phyloP scores from a whole-genome alignment of 2,113 vertebrate genomes.

The Anolis sagrei region DNA sequence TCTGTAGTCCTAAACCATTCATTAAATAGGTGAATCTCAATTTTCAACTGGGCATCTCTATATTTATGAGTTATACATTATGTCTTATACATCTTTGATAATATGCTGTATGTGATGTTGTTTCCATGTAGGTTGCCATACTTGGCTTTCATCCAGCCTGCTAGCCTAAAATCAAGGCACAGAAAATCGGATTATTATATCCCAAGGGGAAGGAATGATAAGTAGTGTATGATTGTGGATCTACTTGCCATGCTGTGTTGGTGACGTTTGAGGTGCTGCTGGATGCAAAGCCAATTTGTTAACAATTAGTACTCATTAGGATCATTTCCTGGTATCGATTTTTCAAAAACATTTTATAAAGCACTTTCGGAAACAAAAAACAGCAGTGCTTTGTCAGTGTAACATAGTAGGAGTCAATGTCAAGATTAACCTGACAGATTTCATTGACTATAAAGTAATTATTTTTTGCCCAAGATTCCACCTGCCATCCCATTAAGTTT shows the following conservation, averaged over 20 bases:
- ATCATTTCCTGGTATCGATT: conserved; percentile 79
- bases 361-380: conserved; percentile 54
- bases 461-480: conserved; percentile 68
- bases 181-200: conserved; percentile 88
- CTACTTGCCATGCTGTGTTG: conserved; percentile 71
- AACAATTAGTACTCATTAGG: conserved; percentile 90
- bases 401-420: conserved; percentile 59
- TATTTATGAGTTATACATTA: conserved; percentile 44
- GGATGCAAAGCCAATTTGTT: conserved; percentile 88
- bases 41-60: conserved; percentile 53
- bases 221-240: conserved; percentile 84
- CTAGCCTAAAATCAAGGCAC: conserved; percentile 85
- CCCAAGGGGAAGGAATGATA: conserved; percentile 80
- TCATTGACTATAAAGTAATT: conserved; percentile 73
- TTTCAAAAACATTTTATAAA: conserved; percentile 72
- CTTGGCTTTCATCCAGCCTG: conserved; percentile 78
- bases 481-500: conserved; percentile 64
- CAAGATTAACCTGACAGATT: conserved; percentile 64
- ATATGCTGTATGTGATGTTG: conserved; percentile 58
- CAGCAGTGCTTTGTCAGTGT: conserved; percentile 61
- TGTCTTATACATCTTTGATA: conserved; percentile 68
- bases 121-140: conserved; percentile 69
- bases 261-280: conserved; percentile 74
- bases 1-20: background rate
- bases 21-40: conserved; percentile 44